Percentiles rank a stretch among this genome's conserved stretches.
Conservation (phyloP, 92 coral and sea anemone genomes). For the Porites evermanni region DNA sequence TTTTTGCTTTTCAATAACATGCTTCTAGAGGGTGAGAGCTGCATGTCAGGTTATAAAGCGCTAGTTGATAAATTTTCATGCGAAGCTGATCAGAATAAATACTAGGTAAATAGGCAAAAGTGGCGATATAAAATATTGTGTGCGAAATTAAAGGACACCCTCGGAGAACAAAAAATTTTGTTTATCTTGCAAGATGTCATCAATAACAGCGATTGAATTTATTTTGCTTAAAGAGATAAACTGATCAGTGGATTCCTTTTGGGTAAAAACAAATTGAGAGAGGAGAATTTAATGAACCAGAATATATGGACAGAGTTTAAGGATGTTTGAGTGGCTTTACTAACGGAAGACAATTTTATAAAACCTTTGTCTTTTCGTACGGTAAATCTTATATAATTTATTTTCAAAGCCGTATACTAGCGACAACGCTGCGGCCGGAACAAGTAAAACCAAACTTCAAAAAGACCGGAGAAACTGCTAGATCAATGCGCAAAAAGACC, state of each 20-base stretch:
- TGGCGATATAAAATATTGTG: background rate
- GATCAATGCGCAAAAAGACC: too few species aligned
- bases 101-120: background rate
- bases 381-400: too few species aligned
- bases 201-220: conserved; percentile 9
- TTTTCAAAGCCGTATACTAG: too few species aligned
- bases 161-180: conserved; percentile 16
- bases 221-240: conserved; percentile 8
- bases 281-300: background rate
- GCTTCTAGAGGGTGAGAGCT: too few species aligned
- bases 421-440: too few species aligned
- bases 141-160: background rate
- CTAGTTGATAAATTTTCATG: background rate
- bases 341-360: background rate
- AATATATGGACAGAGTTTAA: background rate
- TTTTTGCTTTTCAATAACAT: too few species aligned
- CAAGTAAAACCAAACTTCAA: too few species aligned
- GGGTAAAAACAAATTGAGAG: background rate
- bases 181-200: conserved; percentile 21
- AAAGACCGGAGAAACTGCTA: too few species aligned
- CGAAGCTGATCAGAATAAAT: background rate
- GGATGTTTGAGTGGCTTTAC: background rate
- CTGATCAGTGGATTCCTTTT: background rate
- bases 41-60: background rate
- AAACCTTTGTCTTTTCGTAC: background rate